Base-by-base conservation (phyloP, 2,888 invertebrate species). In the Helleia helle region DNA sequence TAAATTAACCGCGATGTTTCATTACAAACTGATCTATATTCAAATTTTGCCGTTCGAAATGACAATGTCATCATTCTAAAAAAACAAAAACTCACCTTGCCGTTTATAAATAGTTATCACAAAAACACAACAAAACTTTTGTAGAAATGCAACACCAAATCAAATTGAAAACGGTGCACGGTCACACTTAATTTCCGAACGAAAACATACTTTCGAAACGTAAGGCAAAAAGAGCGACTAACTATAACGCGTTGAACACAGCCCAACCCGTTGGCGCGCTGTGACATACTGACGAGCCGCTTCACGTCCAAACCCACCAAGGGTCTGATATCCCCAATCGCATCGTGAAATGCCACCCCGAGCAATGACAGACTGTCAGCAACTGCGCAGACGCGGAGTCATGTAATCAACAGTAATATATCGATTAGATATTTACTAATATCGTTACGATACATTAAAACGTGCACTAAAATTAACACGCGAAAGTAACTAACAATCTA, bases 211-310 rank as follows among this genome's bases (percentile, higher is more conserved):
- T 48, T 50, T 50, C 44, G 51, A 57, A 55, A 54, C 58, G 55
- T 48, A 47, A 49, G 51, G 58, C 50, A 51, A 52, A 49, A 55
- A 48, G 36, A 46, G 44, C 64, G 62, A 62, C 62, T 63, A 64
- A 66, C 70, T 60, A 69, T 65, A 58, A 50, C 51, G 50, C 62
- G 56, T 48, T 57, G 55, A 69, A 63, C 70, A 58, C 68, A 58
- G 55, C 60, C 59, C 12, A 55, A 56, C 70, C 61, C 65, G 60
- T 57, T 61, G 64, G 61, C 75, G 74, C 69, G 63, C 71, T 61
- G 61, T 66, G 65, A 55, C 67, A 54, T 57, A 77, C 74, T 77
- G 76, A 60, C 59, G 30, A 6, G n/a, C 5, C 9, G 14, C n/a
- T n/a, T n/a, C n/a, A n/a, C n/a, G n/a, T n/a, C n/a, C n/a, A 15